Evolutionary conservation across 2,888 invertebrate species (phyloP), one percentile per base, ranked within the genome.

Genomic region (Nezara viridula): DNA sequence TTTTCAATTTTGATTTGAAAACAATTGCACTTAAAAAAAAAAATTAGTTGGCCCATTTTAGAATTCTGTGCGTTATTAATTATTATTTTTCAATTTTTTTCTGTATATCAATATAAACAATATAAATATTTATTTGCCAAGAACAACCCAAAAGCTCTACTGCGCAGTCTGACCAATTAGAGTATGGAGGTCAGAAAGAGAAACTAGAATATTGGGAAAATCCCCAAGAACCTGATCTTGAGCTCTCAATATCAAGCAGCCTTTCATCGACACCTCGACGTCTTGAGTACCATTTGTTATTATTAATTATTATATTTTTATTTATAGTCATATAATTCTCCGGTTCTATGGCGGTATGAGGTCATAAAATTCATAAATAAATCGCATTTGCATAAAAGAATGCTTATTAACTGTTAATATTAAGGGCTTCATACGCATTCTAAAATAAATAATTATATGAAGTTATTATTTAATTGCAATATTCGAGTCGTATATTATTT

Each of bases 131-230:
- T 60, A 60, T 27, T 60, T 14, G 60, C 60, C 5, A 73, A 37
- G 7, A 37, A 73, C 44, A n/a, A n/a, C 44, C 81, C 44, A 81
- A 81, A 81, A 47, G 24, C 44, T n/a, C n/a, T 44, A n/a, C 81
- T 47, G 86, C 86, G 86, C 50, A 40, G 86, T 37, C 44, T 40
- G 37, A 16, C 52, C 52, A 55, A 55, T 52, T 44, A 52, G 40
- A 86, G 52, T 86, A 86, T 86, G 86, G 86, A 86, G 86, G 86
- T 86, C 86, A 86, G 24, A 40, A 40, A 44, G 86, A 86, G 86
- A 86, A 86, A 86, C 86, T 86, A 52, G 86, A 86, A 86, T 86
- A 86, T 86, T 86, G 86, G 86, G 86, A 86, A 86, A 86, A 86
- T 86, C 86, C 86, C 86, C 40, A 40, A 37, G 86, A 86, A 86